These are phyloP conservation scores for Sialis fuliginosa DNA, from an alignment of 2,888 invertebrate species.

Conservation along the genomic window DNA sequence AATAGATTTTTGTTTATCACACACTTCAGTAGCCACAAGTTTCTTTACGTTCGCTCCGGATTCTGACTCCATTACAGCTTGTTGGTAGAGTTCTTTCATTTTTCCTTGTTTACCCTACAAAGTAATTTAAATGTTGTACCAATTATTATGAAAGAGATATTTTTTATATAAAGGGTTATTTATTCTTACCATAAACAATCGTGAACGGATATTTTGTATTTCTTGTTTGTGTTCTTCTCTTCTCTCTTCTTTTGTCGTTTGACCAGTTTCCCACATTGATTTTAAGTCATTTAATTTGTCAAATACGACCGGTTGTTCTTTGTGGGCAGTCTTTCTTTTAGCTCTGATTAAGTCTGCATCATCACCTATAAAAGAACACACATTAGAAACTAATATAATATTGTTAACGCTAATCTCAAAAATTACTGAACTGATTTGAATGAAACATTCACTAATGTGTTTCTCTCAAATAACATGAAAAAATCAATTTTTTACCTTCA, in stretches of 20 bases:
- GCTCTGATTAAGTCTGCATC: constrained; percentile 43
- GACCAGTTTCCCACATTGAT: constrained; percentile 51
- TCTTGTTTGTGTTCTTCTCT: constrained; percentile 76
- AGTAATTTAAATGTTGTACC: constrained; percentile 14
- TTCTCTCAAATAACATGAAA: too few relatives aligned
- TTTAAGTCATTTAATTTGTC: constrained; percentile 73
- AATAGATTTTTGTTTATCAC: constrained; percentile 43
- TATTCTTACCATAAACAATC: constrained; percentile 56
- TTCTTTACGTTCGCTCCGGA: constrained; percentile 31
- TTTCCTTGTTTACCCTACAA: constrained; percentile 69
- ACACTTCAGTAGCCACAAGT: constrained; percentile 27
- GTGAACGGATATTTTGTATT: constrained; percentile 68
- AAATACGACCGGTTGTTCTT: constrained; percentile 63
- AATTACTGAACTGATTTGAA: too few relatives aligned
- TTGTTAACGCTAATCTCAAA: too few relatives aligned
- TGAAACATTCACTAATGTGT: too few relatives aligned
- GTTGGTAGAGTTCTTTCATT: constrained; percentile 83
- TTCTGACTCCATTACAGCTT: constrained; percentile 70
- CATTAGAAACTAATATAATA: neutral
- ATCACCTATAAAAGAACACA: constrained; percentile 25
- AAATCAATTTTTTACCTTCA: constrained; percentile 15
- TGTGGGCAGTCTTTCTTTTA: constrained; percentile 28
- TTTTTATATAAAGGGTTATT: neutral
- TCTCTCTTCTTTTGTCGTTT: constrained; percentile 39
- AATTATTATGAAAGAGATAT: neutral